phyloP scores from a whole-genome alignment of 2,113 vertebrate genomes.

The Falcunculus frontatus region DNA sequence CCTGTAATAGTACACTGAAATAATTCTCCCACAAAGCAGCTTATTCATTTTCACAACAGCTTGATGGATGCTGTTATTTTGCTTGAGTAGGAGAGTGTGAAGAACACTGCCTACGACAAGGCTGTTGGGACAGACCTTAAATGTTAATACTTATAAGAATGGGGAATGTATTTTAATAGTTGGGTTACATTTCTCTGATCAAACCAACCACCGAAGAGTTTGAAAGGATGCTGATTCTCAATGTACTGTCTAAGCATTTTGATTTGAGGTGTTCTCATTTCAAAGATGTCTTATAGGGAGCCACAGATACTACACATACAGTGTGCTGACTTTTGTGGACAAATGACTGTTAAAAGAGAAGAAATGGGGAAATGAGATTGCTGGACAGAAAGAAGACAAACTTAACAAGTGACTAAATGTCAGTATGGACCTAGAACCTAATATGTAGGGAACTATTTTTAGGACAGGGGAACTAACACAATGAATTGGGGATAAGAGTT shows the following conservation, averaged over 20 bases:
- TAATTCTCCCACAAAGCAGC: not conserved
- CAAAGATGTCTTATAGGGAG: not conserved
- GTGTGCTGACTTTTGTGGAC: not conserved
- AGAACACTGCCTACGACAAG: constrained; percentile 18
- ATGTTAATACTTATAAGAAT: not conserved
- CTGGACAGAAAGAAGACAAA: not conserved
- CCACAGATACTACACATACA: rapidly evolving
- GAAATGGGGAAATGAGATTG: not conserved
- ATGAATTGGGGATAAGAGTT: not conserved
- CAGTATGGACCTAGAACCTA: not conserved
- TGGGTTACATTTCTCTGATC: not conserved
- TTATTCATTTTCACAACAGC: constrained; percentile 17
- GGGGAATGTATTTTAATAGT: not conserved
- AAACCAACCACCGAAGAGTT: not conserved
- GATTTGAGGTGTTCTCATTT: not conserved
- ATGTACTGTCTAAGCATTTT: not conserved
- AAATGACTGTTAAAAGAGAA: not conserved
- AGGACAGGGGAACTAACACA: not conserved
- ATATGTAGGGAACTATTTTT: not conserved
- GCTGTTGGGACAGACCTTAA: constrained; percentile 24
- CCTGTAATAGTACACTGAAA: not conserved
- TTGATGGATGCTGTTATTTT: constrained; percentile 23
- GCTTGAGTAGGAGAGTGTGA: constrained; percentile 31
- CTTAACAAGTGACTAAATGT: not conserved
- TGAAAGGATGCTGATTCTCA: not conserved